Base-by-base conservation (phyloP, 1,140 invertebrate species). In the Helicoverpa zea region DNA sequence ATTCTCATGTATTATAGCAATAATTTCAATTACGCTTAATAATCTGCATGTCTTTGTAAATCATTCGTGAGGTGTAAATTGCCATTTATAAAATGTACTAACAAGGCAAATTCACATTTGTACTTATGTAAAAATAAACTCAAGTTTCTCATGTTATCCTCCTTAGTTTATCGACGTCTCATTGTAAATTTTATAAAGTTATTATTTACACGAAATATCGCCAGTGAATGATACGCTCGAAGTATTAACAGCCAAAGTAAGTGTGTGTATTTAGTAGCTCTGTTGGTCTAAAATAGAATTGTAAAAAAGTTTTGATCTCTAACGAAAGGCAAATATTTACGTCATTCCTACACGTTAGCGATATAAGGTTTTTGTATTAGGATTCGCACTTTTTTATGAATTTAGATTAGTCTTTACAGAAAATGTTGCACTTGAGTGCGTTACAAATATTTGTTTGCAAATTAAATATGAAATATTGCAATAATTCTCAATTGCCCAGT, bases 171-270 rank as follows among this genome's bases (percentile, higher is more conserved):
- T 70, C 23, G 47, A 70, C 29, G 64, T 70, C 54, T 79, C 64
- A 47, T 68, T 78, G 75, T 66, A 78, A 66, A 68, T 77, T 77
- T 11, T 58, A n/a, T n/a, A 47, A 18, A 18, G n/a, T 58, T 77
- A 30, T 58, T 49, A 58, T 77, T 30, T 16, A 51, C 23, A 54
- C 75, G 66, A n/a, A 43, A 10, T 30, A 35, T 68, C 51, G 35
- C 52, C 76, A 59, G 76, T 70, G 43, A 70, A 29, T 43, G 30
- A n/a, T 43, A 68, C 63, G n/a, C 64, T 68, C 64, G 51, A 79
- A 79, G 76, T 79, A 79, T 79, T 79, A 79, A 58, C 76, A 68
- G 76, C 76, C 76, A 79, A 79, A 79, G 76, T 68, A 70, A n/a
- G 73, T 63, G 52, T 79, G 76, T 79, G 76, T 70, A 23, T 54